phyloP scores from a whole-genome alignment of 2,888 invertebrate genomes.

The Notocelia uddmanniana region DNA sequence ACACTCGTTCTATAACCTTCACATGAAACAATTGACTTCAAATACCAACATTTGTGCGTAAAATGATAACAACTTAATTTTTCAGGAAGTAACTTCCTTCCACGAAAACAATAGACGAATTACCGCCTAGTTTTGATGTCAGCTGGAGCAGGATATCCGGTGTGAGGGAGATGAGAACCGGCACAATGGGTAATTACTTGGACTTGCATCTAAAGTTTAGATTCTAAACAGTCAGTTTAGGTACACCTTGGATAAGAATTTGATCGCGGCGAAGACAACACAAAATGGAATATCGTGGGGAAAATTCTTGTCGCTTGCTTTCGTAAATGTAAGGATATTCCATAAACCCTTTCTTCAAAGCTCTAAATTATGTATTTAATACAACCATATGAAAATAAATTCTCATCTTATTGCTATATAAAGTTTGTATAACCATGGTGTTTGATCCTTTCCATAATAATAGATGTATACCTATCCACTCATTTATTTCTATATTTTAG shows the following conservation, averaged over 20 bases:
- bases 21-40: slow-evolving; percentile 9
- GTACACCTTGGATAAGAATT: slow-evolving; percentile 7
- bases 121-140: slow-evolving; percentile 31
- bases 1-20: neutral
- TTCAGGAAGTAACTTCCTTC: slow-evolving; percentile 42
- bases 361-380: neutral
- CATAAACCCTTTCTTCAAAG: neutral
- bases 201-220: slow-evolving; percentile 12
- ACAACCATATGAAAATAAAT: too few species aligned
- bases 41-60: neutral
- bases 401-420: neutral
- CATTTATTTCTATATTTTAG: too few species aligned
- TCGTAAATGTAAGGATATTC: neutral
- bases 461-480: too few species aligned
- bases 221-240: neutral
- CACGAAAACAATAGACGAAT: slow-evolving; percentile 34
- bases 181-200: slow-evolving; percentile 35
- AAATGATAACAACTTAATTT: slow-evolving; percentile 12
- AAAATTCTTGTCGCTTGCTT: neutral
- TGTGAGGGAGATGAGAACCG: slow-evolving; percentile 17
- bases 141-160: slow-evolving; percentile 41
- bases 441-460: neutral
- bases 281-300: neutral
- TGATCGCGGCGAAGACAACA: neutral
- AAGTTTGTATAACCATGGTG: neutral